Evolutionary conservation across 1,140 invertebrate genomes (phyloP).

Genomic region (Panagrolaimus sp.): DNA sequence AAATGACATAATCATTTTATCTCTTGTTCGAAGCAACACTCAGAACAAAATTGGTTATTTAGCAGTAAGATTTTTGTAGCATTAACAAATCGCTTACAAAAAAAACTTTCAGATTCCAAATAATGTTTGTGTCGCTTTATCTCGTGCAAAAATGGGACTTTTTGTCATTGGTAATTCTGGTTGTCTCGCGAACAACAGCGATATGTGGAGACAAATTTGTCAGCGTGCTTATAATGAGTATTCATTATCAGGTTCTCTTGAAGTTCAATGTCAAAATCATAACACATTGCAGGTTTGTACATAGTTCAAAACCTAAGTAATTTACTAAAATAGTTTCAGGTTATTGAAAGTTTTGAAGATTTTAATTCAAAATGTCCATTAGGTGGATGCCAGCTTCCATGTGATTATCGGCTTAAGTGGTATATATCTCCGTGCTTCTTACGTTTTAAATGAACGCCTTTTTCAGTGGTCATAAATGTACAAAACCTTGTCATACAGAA

Average conservation of each 20-base stretch:
- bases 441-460: too few species aligned
- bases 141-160: conserved; percentile 71
- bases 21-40: conserved; percentile 72
- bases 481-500: conserved; percentile 22
- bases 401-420: conserved; percentile 21
- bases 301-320: conserved; percentile 50
- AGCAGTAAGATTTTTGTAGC: conserved; percentile 44
- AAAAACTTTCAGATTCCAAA: conserved; percentile 64
- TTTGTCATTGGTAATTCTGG: conserved; percentile 69
- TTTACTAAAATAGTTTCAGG: conserved; percentile 23
- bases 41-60: conserved; percentile 72
- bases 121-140: conserved; percentile 58
- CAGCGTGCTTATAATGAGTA: conserved; percentile 31
- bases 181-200: conserved; percentile 60
- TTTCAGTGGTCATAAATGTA: conserved; percentile 30
- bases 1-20: conserved; percentile 74
- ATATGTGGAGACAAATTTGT: conserved; percentile 60
- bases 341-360: conserved; percentile 20
- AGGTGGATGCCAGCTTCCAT: conserved; percentile 25
- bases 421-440: too few species aligned
- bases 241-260: neutral
- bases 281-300: too few species aligned
- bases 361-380: conserved; percentile 29
- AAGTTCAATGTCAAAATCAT: neutral
- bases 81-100: too few species aligned